Conservation (phyloP, 2,888 invertebrate species). For the Iselma pallidipennis region DNA sequence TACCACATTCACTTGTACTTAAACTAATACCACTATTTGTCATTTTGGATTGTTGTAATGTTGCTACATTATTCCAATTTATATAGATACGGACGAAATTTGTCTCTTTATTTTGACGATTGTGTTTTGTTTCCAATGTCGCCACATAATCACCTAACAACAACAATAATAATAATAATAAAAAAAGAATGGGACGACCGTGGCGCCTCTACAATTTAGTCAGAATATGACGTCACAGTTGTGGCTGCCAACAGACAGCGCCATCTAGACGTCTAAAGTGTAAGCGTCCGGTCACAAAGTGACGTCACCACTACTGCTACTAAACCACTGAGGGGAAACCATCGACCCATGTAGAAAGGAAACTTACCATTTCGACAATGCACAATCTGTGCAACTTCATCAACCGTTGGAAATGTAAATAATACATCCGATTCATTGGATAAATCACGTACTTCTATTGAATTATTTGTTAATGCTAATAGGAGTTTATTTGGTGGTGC, state of each 20-base stretch:
- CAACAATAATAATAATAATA: too few relatives aligned
- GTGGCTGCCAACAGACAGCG: slow-evolving; percentile 44
- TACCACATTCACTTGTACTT: slow-evolving; percentile 53
- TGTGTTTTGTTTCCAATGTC: slow-evolving; percentile 65
- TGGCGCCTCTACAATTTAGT: too few relatives aligned
- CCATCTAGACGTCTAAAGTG: too few relatives aligned
- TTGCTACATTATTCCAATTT: slow-evolving; percentile 68
- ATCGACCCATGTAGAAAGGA: too few relatives aligned
- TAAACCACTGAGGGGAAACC: not conserved
- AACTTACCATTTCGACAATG: slow-evolving; percentile 67
- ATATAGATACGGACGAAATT: slow-evolving; percentile 73
- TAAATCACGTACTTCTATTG: slow-evolving; percentile 64
- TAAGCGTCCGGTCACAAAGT: too few relatives aligned
- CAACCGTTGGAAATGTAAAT: slow-evolving; percentile 74
- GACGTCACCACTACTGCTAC: too few relatives aligned
- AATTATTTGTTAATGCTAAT: slow-evolving; percentile 64
- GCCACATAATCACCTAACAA: slow-evolving; percentile 71
- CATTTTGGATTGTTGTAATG: slow-evolving; percentile 56
- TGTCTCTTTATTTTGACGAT: slow-evolving; percentile 54
- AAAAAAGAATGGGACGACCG: too few relatives aligned
- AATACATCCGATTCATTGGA: slow-evolving; percentile 54
- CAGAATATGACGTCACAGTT: too few relatives aligned
- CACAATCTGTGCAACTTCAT: slow-evolving; percentile 67
- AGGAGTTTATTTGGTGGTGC: slow-evolving; percentile 64
- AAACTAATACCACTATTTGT: slow-evolving; percentile 52